phyloP scores from a whole-genome alignment of 2,888 invertebrate species.

The Drosophila birchii region DNA sequence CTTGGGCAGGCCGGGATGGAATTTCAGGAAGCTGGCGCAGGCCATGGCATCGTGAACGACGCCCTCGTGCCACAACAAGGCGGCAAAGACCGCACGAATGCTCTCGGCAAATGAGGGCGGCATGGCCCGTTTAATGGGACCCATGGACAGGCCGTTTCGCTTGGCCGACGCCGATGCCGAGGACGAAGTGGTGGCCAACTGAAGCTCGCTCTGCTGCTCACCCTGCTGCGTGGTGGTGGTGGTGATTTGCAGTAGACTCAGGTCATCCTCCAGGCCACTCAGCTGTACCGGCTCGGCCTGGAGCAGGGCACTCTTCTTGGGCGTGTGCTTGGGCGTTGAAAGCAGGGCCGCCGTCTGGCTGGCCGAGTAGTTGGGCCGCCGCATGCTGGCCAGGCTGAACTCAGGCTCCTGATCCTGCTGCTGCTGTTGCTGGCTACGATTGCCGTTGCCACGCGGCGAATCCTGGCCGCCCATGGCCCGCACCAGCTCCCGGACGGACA shows the following conservation, averaged over 20 bases:
- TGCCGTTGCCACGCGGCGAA: slow-evolving; percentile 88
- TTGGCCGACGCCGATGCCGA: slow-evolving; percentile 42
- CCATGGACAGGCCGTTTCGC: slow-evolving; percentile 60
- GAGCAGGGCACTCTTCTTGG: slow-evolving; percentile 57
- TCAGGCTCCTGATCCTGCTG: slow-evolving; percentile 86
- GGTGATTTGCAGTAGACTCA: slow-evolving; percentile 78
- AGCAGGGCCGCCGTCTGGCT: slow-evolving; percentile 84
- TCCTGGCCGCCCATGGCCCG: slow-evolving; percentile 88
- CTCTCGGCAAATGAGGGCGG: slow-evolving; percentile 97
- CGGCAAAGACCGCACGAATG: slow-evolving; percentile 97
- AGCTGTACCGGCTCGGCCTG: slow-evolving; percentile 21
- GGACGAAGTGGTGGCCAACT: slow-evolving; percentile 55
- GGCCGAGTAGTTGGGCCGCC: slow-evolving; percentile 83
- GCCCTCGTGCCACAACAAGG: slow-evolving; percentile 98
- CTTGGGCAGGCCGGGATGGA: slow-evolving; percentile 94
- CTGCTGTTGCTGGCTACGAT: slow-evolving; percentile 86
- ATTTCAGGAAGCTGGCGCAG: slow-evolving; percentile 97
- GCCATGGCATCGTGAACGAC: slow-evolving; percentile 99
- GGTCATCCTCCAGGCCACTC: slow-evolving; percentile 77
- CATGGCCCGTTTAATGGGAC: slow-evolving; percentile 91
- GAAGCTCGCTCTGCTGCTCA: slow-evolving; percentile 61
- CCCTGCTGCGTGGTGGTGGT: slow-evolving; percentile 69
- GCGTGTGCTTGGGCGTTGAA: slow-evolving; percentile 82
- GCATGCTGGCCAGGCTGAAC: slow-evolving; percentile 84
- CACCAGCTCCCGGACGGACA: slow-evolving; percentile 90